Evolutionary conservation across 2,113 vertebrate genomes (phyloP), one percentile per base, ranked within the genome.

Genomic region (Tachysurus vachellii): DNA sequence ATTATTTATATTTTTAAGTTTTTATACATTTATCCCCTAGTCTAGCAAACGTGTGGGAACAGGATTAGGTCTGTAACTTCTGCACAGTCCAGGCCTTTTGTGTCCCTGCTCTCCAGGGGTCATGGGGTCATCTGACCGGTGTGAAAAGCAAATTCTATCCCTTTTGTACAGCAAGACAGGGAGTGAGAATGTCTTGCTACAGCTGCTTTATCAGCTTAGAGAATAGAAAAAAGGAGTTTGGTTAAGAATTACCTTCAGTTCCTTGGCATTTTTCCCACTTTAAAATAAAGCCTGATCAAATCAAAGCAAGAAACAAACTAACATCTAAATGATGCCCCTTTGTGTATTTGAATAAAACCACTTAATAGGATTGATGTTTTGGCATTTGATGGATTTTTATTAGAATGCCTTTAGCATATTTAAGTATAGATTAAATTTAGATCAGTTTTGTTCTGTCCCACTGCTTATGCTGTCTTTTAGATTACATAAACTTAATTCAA

Each of bases 91-190:
- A 82, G 42, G 71, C 50, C 85, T 84, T 86, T 86, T 87, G 81
- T 86, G 80, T 89, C 79, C 23, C 36, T 86, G n/a, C 68, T 23
- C 86, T 75, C 59, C 80, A 68, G 19, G 92, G 96, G 96, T 96
- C 95, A 95, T 86, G 70, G 96, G 96, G 96, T 96, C 96, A 96
- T 95, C 96, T 96, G 93, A 89, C 87, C 83, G 42, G 81, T 84
- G 83, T 86, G 84, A 87, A 89, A 96, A 91, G 95, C 95, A 95
- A 95, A 93, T 95, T 95, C 95, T 93, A 94, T 95, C 93, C 94
- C 95, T 95, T 96, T 97, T 97, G 95, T 97, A 96, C 95, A 96
- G 95, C 85, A 95, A 95, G 91, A 93, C 90, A 59, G 31, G 70
- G 91, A 94, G 94, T 92, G 93, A 94, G 90, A 93, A 80, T 1